Base-by-base conservation (phyloP, 64 coral and sea anemone species). In the Dendronephthya gigantea region DNA sequence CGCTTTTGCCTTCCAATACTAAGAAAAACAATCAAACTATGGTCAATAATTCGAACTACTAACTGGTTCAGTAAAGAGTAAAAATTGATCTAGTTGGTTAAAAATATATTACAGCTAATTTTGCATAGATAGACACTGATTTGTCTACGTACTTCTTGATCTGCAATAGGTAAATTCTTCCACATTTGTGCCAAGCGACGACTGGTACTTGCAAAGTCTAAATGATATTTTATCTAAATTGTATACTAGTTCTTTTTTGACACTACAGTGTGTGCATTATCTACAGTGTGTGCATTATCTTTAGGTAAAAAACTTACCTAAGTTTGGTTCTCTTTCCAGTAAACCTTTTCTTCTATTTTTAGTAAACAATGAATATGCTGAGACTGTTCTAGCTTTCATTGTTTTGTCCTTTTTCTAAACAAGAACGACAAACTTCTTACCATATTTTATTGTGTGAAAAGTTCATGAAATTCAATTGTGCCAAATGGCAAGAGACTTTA, bases 261-360 rank as follows among this genome's bases (percentile, higher is more conserved):
- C 34, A 34, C n/a, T 0, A 79, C 1, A 79, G 2, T 33, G 15
- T 79, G 32, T 0, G 11, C 4, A 11, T 45, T 45, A 11, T 45
- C 4, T 11, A 6, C 4, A 6, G 41, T 45, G 2, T 15, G 58
- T 7, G 6, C 30, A 8, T 12, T 39, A 79, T 34, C 29, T 79
- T 17, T 34, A 5, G 9, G 1, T 29, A 79, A 28, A 16, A 34
- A 79, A 2, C 32, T 79, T 79, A 79, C 72, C 72, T 79, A 79
- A 79, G 36, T 39, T 29, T 35, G 72, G 72, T 79, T 79, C 72
- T 39, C 14, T 79, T 79, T 79, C 72, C 2, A 36, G 72, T 79
- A 79, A 79, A 79, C 31, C 36, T 79, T 79, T 79, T 79, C 72
- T 79, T 79, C 72, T 34, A 34, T 39, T 79, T 79, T 79, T 34